phyloP scores from a whole-genome alignment of 2,113 vertebrate genomes.

The Rhizomys pruinosus region DNA sequence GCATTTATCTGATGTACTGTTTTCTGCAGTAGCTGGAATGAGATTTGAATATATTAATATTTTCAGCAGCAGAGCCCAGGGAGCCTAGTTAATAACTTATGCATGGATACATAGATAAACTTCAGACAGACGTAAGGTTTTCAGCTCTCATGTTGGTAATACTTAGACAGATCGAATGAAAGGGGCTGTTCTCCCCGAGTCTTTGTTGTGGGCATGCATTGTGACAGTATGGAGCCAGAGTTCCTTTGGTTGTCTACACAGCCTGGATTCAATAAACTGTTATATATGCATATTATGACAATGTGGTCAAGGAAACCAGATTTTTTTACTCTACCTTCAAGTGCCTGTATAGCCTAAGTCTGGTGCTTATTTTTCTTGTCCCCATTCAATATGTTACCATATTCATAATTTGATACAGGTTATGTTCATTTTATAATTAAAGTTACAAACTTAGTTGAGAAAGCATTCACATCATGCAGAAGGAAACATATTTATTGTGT shows the following conservation, averaged over 20 bases:
- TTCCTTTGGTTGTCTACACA: conserved; percentile 90
- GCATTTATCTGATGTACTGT: conserved; percentile 85
- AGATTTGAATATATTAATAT: conserved; percentile 91
- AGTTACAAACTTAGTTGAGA: conserved; percentile 82
- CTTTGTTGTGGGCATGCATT: conserved; percentile 96
- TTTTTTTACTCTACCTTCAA: conserved; percentile 92
- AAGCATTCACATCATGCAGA: conserved; percentile 82
- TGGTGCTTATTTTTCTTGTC: conserved; percentile 91
- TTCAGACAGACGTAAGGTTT: conserved; percentile 90
- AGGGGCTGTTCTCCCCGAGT: conserved; percentile 90
- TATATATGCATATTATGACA: conserved; percentile 94
- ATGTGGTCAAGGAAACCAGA: conserved; percentile 94
- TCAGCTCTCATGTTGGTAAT: conserved; percentile 88
- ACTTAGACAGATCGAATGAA: conserved; percentile 90
- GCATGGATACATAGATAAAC: conserved; percentile 86
- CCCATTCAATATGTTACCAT: conserved; percentile 90
- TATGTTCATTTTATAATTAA: conserved; percentile 89
- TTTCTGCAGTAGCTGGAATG: conserved; percentile 88
- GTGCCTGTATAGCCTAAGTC: conserved; percentile 89
- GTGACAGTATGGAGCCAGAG: conserved; percentile 92
- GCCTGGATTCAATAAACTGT: conserved; percentile 98
- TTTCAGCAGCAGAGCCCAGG: conserved; percentile 87
- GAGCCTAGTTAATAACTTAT: conserved; percentile 88
- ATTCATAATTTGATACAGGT: conserved; percentile 92
- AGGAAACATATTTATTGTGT: conserved; percentile 84